Evolutionary conservation across 2,113 vertebrate species (phyloP).

Genomic region (Rhombomys opimus): DNA sequence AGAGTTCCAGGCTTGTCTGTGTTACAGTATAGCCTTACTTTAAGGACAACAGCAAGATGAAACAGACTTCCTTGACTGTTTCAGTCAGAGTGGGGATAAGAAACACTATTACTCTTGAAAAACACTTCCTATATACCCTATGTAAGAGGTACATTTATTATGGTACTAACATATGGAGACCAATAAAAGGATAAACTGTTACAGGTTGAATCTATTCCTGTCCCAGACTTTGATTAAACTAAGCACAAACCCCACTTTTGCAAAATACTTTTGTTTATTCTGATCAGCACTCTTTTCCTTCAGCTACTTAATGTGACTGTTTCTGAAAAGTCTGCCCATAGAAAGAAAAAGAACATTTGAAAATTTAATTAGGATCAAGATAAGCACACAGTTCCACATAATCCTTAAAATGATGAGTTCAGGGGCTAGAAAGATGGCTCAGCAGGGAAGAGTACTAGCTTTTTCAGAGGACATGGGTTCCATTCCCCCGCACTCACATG

Average conservation of each 20-base stretch:
- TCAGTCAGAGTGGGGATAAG: neutral
- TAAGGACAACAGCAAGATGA: neutral
- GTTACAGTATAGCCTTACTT: neutral
- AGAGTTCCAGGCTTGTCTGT: neutral
- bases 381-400: neutral
- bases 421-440: neutral
- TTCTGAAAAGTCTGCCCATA: conserved; percentile 7
- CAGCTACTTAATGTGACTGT: neutral
- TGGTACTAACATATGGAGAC: neutral
- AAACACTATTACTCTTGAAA: conserved; percentile 26
- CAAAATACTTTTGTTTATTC: neutral
- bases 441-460: neutral
- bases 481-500: neutral
- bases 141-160: neutral
- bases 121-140: neutral
- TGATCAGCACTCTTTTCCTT: neutral
- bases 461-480: neutral
- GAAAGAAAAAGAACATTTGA: neutral
- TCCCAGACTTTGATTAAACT: conserved; percentile 9
- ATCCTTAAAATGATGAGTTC: conserved; percentile 50
- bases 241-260: neutral
- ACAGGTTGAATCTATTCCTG: neutral
- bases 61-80: neutral
- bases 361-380: conserved; percentile 49
- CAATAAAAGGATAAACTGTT: conserved; percentile 6